Conservation (phyloP, 1,140 invertebrate species). For the Psix sp. region DNA sequence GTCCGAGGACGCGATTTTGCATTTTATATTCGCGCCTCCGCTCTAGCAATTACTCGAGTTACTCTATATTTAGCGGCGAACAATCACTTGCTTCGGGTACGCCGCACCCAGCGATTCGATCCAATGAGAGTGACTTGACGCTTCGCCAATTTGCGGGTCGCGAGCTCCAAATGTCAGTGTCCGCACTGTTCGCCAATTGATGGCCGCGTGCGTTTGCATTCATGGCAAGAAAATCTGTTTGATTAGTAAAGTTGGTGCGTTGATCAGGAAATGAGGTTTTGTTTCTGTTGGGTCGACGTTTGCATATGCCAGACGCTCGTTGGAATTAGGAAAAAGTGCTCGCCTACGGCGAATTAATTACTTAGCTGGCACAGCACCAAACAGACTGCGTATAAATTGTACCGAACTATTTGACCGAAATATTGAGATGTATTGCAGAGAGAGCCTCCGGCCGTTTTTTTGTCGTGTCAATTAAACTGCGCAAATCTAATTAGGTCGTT, state of each 20-base stretch:
- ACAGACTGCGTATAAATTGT: constrained; percentile 33
- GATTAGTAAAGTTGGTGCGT: constrained; percentile 26
- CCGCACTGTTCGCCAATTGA: constrained; percentile 31
- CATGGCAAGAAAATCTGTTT: constrained; percentile 32
- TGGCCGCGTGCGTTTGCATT: constrained; percentile 26
- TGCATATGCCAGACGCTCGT: constrained; percentile 16
- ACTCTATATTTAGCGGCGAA: constrained; percentile 42
- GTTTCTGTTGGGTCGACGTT: constrained; percentile 15
- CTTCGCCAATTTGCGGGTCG: constrained; percentile 38
- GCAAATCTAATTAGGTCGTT: no score
- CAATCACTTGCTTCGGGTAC: constrained; percentile 40
- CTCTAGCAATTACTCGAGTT: constrained; percentile 39
- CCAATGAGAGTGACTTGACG: constrained; percentile 46
- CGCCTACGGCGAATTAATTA: constrained; percentile 44
- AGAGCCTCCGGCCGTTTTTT: no score
- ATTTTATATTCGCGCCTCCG: constrained; percentile 47
- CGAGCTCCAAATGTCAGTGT: constrained; percentile 23
- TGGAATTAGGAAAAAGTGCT: constrained; percentile 40
- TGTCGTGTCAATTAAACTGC: no score
- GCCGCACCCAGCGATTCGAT: constrained; percentile 22
- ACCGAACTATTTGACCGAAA: constrained; percentile 6
- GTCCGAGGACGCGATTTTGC: constrained; percentile 35
- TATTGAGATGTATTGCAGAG: constrained; percentile 37
- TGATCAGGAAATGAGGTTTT: constrained; percentile 39
- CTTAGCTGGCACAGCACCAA: constrained; percentile 43